Conservation (phyloP, 2,113 vertebrate species). For the Daboia siamensis region DNA sequence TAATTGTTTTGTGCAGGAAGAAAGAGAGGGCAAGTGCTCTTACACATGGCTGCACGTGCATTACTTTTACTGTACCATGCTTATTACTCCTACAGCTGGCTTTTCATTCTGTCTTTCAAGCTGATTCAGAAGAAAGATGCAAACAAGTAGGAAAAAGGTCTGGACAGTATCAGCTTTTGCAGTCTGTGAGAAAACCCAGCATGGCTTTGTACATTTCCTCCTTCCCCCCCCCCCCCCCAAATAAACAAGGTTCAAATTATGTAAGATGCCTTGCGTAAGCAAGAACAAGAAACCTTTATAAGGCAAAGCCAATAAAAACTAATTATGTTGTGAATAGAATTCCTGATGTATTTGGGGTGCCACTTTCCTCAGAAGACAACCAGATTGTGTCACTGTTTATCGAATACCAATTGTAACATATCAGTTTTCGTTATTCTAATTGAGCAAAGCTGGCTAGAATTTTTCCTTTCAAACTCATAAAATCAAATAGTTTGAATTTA, state of each 20-base stretch:
- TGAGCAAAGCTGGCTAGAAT: not conserved
- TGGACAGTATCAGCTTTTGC: not conserved
- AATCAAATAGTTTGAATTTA: not conserved
- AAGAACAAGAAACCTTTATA: not conserved
- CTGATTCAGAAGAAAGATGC: not conserved
- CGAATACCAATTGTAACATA: not conserved
- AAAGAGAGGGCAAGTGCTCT: not conserved
- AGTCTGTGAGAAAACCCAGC: not conserved
- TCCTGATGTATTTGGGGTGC: not conserved
- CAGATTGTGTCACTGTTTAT: not conserved
- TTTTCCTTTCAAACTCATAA: not conserved
- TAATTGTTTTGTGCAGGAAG: not conserved
- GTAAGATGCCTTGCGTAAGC: not conserved
- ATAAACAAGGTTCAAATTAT: not conserved
- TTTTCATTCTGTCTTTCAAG: not conserved
- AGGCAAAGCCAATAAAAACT: not conserved
- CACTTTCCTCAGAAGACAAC: not conserved
- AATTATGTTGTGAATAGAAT: not conserved
- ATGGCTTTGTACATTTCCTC: not conserved
- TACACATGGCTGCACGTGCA: not conserved
- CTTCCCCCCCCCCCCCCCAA: too few species aligned
- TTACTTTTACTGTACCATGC: not conserved
- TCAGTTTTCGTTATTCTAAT: not conserved
- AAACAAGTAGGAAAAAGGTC: not conserved
- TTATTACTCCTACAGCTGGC: not conserved